Evolutionary conservation across 2,888 invertebrate species (phyloP), one percentile per base, ranked within the genome.

Genomic region (Allygus modestus): DNA sequence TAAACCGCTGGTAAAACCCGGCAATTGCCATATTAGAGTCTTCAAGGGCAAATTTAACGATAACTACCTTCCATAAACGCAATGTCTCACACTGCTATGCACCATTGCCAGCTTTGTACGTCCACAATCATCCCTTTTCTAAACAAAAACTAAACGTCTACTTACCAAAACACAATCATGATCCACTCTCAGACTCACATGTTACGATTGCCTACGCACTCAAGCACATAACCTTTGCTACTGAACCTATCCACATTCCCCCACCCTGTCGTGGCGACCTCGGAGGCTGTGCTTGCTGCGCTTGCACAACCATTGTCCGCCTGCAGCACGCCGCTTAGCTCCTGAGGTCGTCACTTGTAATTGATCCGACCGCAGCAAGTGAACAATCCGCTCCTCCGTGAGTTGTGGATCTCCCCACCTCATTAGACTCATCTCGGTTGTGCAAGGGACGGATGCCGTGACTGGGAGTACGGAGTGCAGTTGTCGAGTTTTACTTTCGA

Each of bases 191-290:
- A 4, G 37, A n/a, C 37, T 7, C 54, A 54, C 54, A 54, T 54
- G 54, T 54, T 54, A 20, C 54, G 54, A 23, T 28, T 28, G 65
- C 65, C 65, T 65, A 65, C 65, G 65, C 65, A 65, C 65, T 65
- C 58, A 1, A 46, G n/a, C 46, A 46, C 46, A 17, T 17, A 46
- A 46, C 46, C 54, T 54, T 54, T 54, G 11, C 54, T 15, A 31
- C 65, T 58, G 58, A 58, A 17, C 65, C 31, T 65, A 28, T 20
- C 20, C 65, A 12, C 65, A 31, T 15, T 65, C 31, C 20, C 65
- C 23, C 65, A 28, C 65, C 65, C 58, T 2, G 11, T 23, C 58
- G 2, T 23, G 23, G 23, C 58, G 28, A 4, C 31, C 28, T 0
- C 31, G 28, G 28, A 65, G 65, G 65, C n/a, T 12, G 58, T 0